Base-by-base conservation (phyloP, 2,888 invertebrate genomes). In the Eumacrocentrus americanus region DNA sequence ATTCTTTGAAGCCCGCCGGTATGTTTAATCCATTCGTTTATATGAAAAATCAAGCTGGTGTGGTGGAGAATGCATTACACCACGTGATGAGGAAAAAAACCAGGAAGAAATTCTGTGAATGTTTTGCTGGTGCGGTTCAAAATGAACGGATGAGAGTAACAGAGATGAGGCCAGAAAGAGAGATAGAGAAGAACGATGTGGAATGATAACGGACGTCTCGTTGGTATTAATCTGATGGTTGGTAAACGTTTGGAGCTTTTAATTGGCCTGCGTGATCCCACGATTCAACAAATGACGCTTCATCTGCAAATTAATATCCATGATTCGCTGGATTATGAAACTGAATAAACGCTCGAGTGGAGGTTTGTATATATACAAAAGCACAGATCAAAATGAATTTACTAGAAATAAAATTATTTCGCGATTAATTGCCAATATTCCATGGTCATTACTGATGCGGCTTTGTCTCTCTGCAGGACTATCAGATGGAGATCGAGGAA, bases 21-120 rank as follows among this genome's bases (percentile, higher is more conserved):
- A 62, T 62, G 62, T 68, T 70, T 71, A 71, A 71, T 71, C 69
- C 63, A 62, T 56, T 67, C 65, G 64, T 69, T 67, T 63, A 64
- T 16, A 20, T 9, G 64, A 67, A 69, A 69, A 67, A 68, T 67
- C 62, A 63, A 61, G 59, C 62, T 58, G 42, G 56, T 52, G 18
- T 42, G 2, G 42, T 18, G 18, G 14, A 1, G 7, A 20, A 20
- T 22, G 5, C 18, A 14, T 11, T 16, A 42, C 42, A 20, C 3
- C 22, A 11, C 12, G 11, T 7, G 2, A 11, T 47, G 60, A 61
- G 59, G 55, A 64, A 63, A 51, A 54, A 59, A 52, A 60, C 59
- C 51, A 54, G 20, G 23, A 38, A 40, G 37, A 55, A 52, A 51
- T 22, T 29, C 29, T 9, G 9, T 9, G 29, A 29, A 9, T 29